Base-by-base conservation (phyloP, 2,113 vertebrate genomes). In the Callionymus lyra region DNA sequence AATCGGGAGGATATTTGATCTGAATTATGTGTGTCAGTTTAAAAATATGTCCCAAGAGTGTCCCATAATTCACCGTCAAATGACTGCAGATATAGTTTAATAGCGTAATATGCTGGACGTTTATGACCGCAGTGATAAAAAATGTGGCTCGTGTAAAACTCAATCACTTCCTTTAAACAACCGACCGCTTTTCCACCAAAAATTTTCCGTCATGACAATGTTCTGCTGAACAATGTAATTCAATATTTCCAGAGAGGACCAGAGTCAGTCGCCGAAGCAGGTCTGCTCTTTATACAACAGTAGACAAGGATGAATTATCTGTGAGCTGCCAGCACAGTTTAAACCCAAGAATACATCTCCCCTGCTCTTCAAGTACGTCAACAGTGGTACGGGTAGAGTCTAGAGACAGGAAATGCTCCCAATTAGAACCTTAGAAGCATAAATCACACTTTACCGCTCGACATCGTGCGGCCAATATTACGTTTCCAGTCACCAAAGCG, bases 381-480 rank as follows among this genome's bases (percentile, higher is more conserved):
- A 13, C 68, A 72, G 65, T 68, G 39, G 64, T 64, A 51, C 44
- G 42, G 37, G 50, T 33, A 46, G 58, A 38, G 75, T 53, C 37
- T 44, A 42, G 53, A 72, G 64, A 65, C 36, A 67, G 47, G 59
- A 65, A 63, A 63, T 31, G 53, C 67, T 55, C 68, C 70, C 73
- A 79, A 72, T 70, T 74, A 72, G 60, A 53, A n/a, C 50, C 64
- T 61, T 53, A 45, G 53, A 67, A 50, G 52, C 72, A 81, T 83
- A 81, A 81, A 82, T 85, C 72, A 72, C 51, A 59, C 67, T 66
- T 72, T 76, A 66, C 58, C 34, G 44, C 64, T 56, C 53, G 52
- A 76, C 59, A 50, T 59, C 41, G 33, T 50, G 48, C 50, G 53
- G 50, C 46, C 52, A 37, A 54, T 48, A 43, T 32, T 50, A 41